Percentiles rank a stretch among this genome's conserved stretches.
Conservation (phyloP, 2,888 invertebrate species). For the Stomorhina lunata region DNA sequence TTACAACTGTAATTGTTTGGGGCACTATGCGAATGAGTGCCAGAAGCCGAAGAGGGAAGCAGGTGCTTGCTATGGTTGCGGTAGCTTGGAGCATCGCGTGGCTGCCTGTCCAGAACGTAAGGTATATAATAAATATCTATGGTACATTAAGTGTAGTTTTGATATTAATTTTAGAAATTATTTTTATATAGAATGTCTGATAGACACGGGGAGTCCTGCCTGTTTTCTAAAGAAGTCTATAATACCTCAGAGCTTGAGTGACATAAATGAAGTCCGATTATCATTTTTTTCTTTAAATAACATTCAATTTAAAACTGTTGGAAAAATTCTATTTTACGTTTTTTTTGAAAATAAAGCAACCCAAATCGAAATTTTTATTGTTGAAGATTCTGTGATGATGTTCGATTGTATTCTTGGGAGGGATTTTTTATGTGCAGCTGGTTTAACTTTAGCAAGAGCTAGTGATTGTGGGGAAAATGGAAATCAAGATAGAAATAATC, state of each 20-base stretch:
- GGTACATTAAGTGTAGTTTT: constrained; percentile 40
- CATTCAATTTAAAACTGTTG: constrained; percentile 16
- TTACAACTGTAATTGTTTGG: constrained; percentile 51
- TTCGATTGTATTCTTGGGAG: constrained; percentile 26
- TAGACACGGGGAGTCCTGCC: constrained; percentile 29
- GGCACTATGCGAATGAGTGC: constrained; percentile 46
- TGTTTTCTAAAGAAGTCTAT: constrained; percentile 9
- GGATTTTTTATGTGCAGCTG: constrained; percentile 23
- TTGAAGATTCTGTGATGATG: constrained; percentile 17
- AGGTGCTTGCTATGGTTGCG: constrained; percentile 56
- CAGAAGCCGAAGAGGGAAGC: constrained; percentile 42
- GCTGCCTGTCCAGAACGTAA: constrained; percentile 31
- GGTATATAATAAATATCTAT: constrained; percentile 36
- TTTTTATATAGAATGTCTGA: constrained; percentile 24
- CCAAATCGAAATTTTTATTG: constrained; percentile 26
- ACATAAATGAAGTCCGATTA: background rate
- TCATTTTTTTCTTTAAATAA: constrained; percentile 33
- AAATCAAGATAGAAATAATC: too few relatives aligned
- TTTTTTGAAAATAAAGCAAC: constrained; percentile 4
- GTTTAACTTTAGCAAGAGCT: background rate
- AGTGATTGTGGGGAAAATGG: background rate
- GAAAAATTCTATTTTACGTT: constrained; percentile 10
- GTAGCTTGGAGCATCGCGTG: constrained; percentile 29
- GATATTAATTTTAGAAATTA: background rate
- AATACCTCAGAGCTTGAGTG: background rate